A percentile compares a stretch with the other conserved stretches of the same genome.
Conservation (phyloP, 2,797 vertebrate species). For the Pampus argenteus region DNA sequence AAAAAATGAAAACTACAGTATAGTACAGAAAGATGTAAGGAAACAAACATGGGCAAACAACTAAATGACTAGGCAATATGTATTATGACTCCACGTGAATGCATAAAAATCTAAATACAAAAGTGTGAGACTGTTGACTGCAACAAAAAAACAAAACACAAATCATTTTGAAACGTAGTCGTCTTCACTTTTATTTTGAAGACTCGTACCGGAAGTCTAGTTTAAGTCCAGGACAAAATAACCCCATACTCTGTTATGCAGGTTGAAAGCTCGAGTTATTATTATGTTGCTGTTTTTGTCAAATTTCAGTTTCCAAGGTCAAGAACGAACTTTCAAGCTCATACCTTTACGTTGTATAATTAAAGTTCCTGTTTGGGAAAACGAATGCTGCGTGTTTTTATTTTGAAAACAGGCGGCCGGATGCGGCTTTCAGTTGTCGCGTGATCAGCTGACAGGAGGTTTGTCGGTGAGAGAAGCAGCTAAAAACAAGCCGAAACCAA, state of each 20-base stretch:
- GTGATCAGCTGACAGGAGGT: conserved; percentile 55
- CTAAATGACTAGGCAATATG: background rate
- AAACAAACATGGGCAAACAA: background rate
- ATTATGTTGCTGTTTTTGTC: too few species aligned
- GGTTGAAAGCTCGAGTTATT: too few species aligned
- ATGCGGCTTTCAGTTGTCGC: conserved; percentile 1
- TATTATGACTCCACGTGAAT: too few species aligned
- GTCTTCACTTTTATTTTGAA: conserved; percentile 10
- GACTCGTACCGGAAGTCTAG: background rate
- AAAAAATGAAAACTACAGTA: background rate
- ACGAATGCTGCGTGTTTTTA: conserved; percentile 4
- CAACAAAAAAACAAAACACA: background rate
- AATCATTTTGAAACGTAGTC: background rate
- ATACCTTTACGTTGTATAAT: too few species aligned
- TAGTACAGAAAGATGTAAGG: background rate
- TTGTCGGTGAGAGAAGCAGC: conserved; percentile 10
- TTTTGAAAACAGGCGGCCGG: conserved; percentile 34
- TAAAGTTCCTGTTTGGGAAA: too few species aligned
- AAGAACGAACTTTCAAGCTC: too few species aligned
- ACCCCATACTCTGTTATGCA: background rate
- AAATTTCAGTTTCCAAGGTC: too few species aligned
- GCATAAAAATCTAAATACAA: too few species aligned
- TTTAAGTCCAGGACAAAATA: background rate
- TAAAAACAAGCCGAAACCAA: conserved; percentile 6
- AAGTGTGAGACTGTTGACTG: background rate